phyloP scores from a whole-genome alignment of 2,113 vertebrate genomes.

The Mugil cephalus region DNA sequence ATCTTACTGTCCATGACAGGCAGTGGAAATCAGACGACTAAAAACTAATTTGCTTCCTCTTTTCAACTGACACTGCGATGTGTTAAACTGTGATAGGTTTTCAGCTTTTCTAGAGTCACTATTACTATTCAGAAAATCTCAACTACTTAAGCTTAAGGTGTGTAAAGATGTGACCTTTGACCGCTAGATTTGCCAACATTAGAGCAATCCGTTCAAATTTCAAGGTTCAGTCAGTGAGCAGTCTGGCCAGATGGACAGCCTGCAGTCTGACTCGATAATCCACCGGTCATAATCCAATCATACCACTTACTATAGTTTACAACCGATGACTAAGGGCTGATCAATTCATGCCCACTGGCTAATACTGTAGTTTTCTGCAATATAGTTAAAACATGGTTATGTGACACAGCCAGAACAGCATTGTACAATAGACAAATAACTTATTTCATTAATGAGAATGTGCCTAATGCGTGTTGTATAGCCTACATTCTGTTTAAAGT shows the following conservation, averaged over 20 bases:
- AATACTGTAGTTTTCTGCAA: background rate
- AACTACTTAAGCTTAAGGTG: background rate
- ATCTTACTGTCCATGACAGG: no score
- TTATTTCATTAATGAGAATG: background rate
- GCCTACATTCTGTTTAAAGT: no score
- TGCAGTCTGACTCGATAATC: constrained; percentile 53
- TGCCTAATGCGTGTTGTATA: no score
- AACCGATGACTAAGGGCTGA: constrained; percentile 13
- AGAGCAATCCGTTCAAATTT: constrained; percentile 34
- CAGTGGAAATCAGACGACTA: no score
- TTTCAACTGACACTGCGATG: background rate
- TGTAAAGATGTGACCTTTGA: constrained; percentile 36
- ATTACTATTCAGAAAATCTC: background rate
- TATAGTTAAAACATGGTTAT: no score
- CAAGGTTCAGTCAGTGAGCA: constrained; percentile 44
- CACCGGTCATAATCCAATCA: constrained; percentile 56
- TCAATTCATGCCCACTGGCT: background rate
- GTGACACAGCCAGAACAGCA: background rate
- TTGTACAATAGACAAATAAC: background rate
- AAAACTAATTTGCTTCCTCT: background rate
- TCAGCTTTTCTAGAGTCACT: no score
- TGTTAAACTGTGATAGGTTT: no score
- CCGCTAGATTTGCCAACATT: background rate
- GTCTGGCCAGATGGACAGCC: constrained; percentile 53
- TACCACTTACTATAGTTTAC: constrained; percentile 27